Evolutionary conservation across 1,140 invertebrate genomes (phyloP).

Genomic region (Oreohelix idahoensis): DNA sequence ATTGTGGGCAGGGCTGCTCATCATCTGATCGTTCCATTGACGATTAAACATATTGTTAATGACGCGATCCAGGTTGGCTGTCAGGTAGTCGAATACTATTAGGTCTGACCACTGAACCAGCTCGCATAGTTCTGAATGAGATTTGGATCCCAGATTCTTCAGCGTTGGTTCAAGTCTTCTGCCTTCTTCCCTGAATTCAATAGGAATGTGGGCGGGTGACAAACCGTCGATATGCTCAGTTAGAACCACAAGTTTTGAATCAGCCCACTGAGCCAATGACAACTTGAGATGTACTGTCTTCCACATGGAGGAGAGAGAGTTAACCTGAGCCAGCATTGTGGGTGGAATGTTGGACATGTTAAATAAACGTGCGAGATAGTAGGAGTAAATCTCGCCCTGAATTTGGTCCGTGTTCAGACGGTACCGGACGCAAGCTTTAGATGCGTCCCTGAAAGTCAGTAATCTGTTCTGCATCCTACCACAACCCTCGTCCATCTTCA

Average conservation of each 20-base stretch:
- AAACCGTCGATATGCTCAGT: slow-evolving; percentile 81
- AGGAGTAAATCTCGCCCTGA: slow-evolving; percentile 90
- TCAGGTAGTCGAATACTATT: slow-evolving; percentile 90
- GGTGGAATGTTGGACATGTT: slow-evolving; percentile 84
- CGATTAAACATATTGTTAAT: slow-evolving; percentile 91
- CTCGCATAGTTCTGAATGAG: slow-evolving; percentile 77
- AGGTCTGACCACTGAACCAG: slow-evolving; percentile 92
- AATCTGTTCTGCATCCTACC: slow-evolving; percentile 90
- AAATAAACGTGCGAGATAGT: slow-evolving; percentile 84
- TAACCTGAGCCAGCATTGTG: slow-evolving; percentile 81
- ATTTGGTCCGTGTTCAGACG: slow-evolving; percentile 91
- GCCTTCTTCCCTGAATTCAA: slow-evolving; percentile 80
- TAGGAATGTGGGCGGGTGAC: slow-evolving; percentile 78
- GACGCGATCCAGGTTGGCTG: slow-evolving; percentile 88
- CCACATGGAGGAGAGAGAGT: slow-evolving; percentile 81
- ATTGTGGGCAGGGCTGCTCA: slow-evolving; percentile 90
- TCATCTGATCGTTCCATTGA: slow-evolving; percentile 91
- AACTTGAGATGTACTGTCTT: slow-evolving; percentile 80
- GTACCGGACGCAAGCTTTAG: slow-evolving; percentile 83
- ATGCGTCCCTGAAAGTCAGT: slow-evolving; percentile 83
- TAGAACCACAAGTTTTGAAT: slow-evolving; percentile 84
- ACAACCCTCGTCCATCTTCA: slow-evolving; percentile 85
- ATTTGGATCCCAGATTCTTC: slow-evolving; percentile 53
- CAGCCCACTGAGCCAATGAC: slow-evolving; percentile 83
- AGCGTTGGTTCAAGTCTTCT: slow-evolving; percentile 80